Evolutionary conservation across 2,888 invertebrate genomes (phyloP), one percentile per base, ranked within the genome.

Genomic region (Brenthis daphne): DNA sequence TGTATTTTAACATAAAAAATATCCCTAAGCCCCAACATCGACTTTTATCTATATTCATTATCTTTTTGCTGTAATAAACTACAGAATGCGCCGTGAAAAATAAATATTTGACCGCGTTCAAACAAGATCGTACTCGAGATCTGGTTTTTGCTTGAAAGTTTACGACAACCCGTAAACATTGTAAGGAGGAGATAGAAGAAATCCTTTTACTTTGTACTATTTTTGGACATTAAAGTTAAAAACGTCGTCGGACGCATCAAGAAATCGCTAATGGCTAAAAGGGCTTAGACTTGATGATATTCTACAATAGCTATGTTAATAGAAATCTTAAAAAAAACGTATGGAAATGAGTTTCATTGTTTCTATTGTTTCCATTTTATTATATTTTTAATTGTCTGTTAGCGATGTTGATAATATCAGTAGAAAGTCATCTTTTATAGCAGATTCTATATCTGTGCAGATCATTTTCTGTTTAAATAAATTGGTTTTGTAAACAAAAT

Each of bases 101-200:
- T 57, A 71, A 70, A 70, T 70, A 70, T 72, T 72, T 65, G 65
- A 65, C 55, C 51, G 58, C 50, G 67, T 56, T 64, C 60, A 68
- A 72, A 57, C 68, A 68, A 71, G 69, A 73, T 72, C 60, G 64
- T 57, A 64, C 65, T 57, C 63, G 60, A 72, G 73, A 63, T 69
- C 66, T 58, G 64, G 63, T 48, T 64, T 70, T 65, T 61, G 58
- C 57, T 16, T 55, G 57, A 57, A 57, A 63, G 61, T 73, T 77
- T 76, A 76, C 71, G 74, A 76, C 67, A 47, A 61, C 58, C 60
- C 73, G 68, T 74, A 72, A 75, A 76, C 73, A 74, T 65, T 69
- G 67, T 65, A 68, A 65, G 68, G 65, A 65, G 68, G 65, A 75
- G 74, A 74, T 73, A 73, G 73, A 65, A 61, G 67, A 63, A 67